Percentiles rank a stretch among this genome's conserved stretches.
These are phyloP conservation scores for Eira barbara DNA, from an alignment of 2,113 vertebrate genomes.

Conservation along the genomic window DNA sequence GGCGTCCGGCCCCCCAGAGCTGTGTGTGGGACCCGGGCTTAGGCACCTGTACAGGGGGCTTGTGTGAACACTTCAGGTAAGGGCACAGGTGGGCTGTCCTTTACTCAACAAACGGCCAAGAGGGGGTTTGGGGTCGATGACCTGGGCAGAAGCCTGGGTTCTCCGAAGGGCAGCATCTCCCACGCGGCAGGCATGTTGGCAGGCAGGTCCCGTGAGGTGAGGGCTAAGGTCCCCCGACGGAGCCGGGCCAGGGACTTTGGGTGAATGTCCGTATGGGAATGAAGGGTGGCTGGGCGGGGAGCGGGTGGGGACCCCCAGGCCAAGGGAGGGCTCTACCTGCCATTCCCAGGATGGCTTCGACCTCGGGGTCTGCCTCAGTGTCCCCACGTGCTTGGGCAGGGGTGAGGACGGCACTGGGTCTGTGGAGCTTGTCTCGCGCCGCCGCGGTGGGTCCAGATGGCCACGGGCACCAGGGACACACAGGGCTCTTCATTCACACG, in stretches of 20 bases:
- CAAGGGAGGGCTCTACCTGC: background rate
- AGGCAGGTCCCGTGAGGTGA: background rate
- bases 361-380: rapidly evolving
- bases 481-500: no score
- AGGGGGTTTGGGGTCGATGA: background rate
- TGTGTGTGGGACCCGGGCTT: background rate
- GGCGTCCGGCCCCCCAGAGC: background rate
- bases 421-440: background rate
- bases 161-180: background rate
- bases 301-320: background rate
- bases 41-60: rapidly evolving
- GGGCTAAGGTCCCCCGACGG: rapidly evolving
- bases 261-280: background rate
- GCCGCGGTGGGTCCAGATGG: rapidly evolving
- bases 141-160: background rate
- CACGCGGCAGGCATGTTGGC: background rate
- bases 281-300: no score
- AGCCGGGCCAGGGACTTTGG: background rate
- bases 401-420: background rate
- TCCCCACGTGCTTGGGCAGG: rapidly evolving
- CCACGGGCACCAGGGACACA: rapidly evolving
- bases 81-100: background rate
- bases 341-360: no score
- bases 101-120: background rate
- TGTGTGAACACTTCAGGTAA: background rate